Evolutionary conservation across 2,797 vertebrate species (phyloP).

Genomic region (Bradypus variegatus): DNA sequence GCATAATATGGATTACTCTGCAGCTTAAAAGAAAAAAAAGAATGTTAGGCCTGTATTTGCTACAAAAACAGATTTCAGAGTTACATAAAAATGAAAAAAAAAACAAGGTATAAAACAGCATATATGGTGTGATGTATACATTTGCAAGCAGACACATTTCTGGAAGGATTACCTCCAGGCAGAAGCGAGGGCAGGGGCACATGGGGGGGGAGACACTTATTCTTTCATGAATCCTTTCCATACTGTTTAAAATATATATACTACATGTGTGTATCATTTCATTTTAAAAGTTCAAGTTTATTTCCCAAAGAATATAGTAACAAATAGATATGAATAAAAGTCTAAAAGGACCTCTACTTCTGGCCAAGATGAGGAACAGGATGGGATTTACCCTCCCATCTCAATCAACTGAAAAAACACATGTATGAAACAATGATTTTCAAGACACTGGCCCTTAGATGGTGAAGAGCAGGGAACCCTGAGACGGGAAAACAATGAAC

Average conservation of each 20-base stretch:
- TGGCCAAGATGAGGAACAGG: background rate
- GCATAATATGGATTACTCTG: background rate
- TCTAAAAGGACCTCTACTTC: background rate
- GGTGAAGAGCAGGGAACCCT: background rate
- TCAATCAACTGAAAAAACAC: background rate
- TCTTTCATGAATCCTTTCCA: background rate
- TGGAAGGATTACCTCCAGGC: too few species aligned
- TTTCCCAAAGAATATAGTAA: background rate
- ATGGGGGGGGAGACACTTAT: background rate
- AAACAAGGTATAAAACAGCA: background rate
- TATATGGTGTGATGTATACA: accelerated
- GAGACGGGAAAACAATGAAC: background rate
- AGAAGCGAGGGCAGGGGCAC: too few species aligned
- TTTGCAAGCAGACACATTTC: accelerated
- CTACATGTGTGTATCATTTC: background rate
- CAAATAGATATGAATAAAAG: background rate
- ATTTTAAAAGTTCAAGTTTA: background rate
- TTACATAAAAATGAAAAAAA: background rate
- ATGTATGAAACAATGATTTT: background rate
- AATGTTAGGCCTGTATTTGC: background rate
- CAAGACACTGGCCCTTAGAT: background rate
- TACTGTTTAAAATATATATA: background rate
- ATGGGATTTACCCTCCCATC: background rate
- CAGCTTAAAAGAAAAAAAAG: background rate
- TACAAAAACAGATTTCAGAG: background rate